Percentiles rank a stretch among this genome's conserved stretches.
Evolutionary conservation across 2,888 invertebrate species (phyloP).

Genomic region (Perizoma affinitatum): DNA sequence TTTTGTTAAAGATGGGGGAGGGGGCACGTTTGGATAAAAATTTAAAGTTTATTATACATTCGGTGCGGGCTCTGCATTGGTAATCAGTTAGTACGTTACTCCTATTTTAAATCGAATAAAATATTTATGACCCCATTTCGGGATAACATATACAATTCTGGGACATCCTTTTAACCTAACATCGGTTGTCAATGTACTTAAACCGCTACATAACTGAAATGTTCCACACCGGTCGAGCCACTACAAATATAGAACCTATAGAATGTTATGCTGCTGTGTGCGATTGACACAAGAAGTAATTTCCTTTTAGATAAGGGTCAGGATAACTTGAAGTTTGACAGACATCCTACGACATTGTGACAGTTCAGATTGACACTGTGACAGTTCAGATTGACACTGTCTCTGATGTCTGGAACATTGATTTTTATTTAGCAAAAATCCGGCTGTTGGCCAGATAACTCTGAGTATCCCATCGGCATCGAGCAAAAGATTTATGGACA

Average conservation of each 20-base stretch:
- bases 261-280: conserved; percentile 54
- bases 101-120: too few species aligned
- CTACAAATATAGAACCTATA: background rate
- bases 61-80: too few species aligned
- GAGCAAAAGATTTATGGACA: too few species aligned
- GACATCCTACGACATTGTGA: conserved; percentile 61
- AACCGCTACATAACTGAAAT: background rate
- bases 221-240: background rate
- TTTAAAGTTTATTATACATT: too few species aligned
- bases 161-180: background rate
- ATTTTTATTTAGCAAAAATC: too few species aligned
- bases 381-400: conserved; percentile 64
- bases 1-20: too few species aligned
- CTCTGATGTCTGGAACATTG: conserved; percentile 36
- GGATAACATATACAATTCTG: too few species aligned
- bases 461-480: too few species aligned
- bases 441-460: too few species aligned
- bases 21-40: too few species aligned
- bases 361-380: conserved; percentile 54
- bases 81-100: too few species aligned
- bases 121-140: too few species aligned
- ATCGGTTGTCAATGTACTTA: background rate
- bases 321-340: conserved; percentile 70
- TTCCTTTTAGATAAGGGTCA: conserved; percentile 72
- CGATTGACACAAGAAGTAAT: conserved; percentile 68